Conservation (phyloP, 92 coral and sea anemone species). For the Virgularia gustaviana region DNA sequence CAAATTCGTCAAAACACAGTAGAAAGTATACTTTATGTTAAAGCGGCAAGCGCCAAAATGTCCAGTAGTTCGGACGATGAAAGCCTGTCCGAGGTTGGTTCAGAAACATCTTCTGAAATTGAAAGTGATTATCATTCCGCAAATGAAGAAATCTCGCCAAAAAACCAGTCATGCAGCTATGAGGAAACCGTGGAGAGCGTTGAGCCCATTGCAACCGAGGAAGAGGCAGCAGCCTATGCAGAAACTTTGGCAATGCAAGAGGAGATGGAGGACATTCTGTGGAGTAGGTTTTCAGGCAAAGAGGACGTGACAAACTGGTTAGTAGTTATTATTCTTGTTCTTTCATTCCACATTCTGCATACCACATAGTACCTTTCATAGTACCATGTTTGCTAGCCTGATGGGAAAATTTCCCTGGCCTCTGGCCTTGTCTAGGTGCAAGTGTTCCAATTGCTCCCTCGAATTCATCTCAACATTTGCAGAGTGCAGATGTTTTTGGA, state of each 20-base stretch:
- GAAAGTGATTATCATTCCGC: no score
- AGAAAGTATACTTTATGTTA: no score
- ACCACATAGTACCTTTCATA: no score
- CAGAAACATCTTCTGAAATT: no score
- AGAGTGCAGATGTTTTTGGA: conserved; percentile 24
- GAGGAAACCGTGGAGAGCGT: not conserved
- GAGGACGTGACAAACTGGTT: conserved; percentile 24
- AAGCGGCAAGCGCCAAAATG: no score
- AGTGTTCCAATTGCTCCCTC: no score
- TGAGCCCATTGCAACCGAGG: conserved; percentile 24
- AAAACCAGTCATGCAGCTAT: not conserved
- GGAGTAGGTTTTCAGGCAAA: conserved; percentile 28
- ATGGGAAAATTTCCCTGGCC: not conserved
- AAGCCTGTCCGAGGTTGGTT: no score
- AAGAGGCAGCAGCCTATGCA: conserved; percentile 23
- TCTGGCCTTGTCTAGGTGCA: conserved; percentile 29
- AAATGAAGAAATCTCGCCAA: no score
- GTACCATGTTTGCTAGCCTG: no score
- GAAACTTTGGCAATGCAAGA: conserved; percentile 28
- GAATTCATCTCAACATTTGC: conserved; percentile 8
- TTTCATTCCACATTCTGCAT: no score
- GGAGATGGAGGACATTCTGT: conserved; percentile 21
- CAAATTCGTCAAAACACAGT: no score
- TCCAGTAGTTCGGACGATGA: no score
- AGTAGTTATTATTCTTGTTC: not conserved